phyloP scores from a whole-genome alignment of 2,797 vertebrate genomes.

The Threskiornis aethiopicus region DNA sequence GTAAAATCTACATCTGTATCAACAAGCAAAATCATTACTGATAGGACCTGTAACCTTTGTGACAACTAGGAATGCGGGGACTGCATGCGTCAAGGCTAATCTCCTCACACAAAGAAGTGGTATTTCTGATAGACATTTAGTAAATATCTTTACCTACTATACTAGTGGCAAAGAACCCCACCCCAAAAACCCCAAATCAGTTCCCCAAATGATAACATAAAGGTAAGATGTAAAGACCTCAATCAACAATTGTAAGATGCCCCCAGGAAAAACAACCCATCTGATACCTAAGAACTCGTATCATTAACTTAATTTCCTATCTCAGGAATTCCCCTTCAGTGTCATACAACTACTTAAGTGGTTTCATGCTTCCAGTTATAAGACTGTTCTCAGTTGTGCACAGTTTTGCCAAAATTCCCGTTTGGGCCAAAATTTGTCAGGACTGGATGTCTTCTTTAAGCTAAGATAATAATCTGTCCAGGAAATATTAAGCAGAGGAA shows the following conservation, averaged over 20 bases:
- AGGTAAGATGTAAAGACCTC: neutral
- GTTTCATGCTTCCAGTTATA: neutral
- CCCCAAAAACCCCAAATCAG: neutral
- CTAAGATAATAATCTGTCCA: neutral
- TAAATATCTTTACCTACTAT: neutral
- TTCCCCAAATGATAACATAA: neutral
- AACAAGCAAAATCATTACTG: neutral
- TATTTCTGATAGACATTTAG: neutral
- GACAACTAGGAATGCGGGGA: accelerated
- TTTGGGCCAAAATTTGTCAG: neutral
- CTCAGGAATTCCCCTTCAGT: neutral
- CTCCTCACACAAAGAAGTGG: neutral
- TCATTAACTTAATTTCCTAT: neutral
- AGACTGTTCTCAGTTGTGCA: neutral
- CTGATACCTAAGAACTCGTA: neutral
- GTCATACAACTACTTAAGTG: neutral
- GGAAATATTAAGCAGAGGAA: neutral
- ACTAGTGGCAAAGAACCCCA: accelerated
- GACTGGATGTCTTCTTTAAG: neutral
- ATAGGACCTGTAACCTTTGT: accelerated
- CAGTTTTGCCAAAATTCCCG: neutral
- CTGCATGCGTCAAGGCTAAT: neutral
- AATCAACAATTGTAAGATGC: neutral
- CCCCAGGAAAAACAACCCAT: neutral
- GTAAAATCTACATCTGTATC: neutral